Base-by-base conservation (phyloP, 2,113 vertebrate genomes). In the Heteronetta atricapilla region DNA sequence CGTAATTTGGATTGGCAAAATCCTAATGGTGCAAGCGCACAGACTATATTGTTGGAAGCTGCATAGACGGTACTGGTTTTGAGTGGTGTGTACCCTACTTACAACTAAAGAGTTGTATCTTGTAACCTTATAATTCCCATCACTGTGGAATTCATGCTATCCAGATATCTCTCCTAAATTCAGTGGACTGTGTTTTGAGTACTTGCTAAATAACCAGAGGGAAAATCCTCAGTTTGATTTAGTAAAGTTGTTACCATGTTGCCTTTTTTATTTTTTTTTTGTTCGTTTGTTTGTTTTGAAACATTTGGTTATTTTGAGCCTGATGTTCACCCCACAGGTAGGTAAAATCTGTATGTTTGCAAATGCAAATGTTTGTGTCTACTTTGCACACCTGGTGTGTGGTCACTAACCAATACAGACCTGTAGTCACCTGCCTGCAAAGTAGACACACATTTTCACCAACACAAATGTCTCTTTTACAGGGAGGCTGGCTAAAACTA, bases 101-200 rank as follows among this genome's bases (percentile, higher is more conserved):
- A 34, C 36, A 86, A 55, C 56, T 50, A 10, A 52, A 10, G 20
- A 58, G 28, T 29, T 75, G 3, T 38, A 14, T 23, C 62, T 40
- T 40, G 8, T 70, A 46, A 67, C 46, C 23, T 46, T 53, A 1
- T 4, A 0, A 38, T 78, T 76, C 78, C 59, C 44, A 1, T 44
- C 21, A 4, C 83, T 33, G 48, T 82, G 88, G 58, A 73, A 86
- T 50, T 89, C 95, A 96, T 95, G 96, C 95, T 96, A 96, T 88
- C 74, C 90, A 94, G 96, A 97, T 97, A 97, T 97, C 96, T 97
- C 96, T 96, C 52, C 36, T 52, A 46, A 70, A 82, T 95, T 89
- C 63, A 3, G 5, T 95, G 88, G 92, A 96, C 96, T 97, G 96
- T 96, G 96, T 97, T 97, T 96, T 97, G 95, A 46, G 38, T 55